Percentiles rank a stretch among this genome's conserved stretches.
These are phyloP conservation scores for Zophobas atratus DNA, from an alignment of 1,140 invertebrate species.

Conservation along the genomic window DNA sequence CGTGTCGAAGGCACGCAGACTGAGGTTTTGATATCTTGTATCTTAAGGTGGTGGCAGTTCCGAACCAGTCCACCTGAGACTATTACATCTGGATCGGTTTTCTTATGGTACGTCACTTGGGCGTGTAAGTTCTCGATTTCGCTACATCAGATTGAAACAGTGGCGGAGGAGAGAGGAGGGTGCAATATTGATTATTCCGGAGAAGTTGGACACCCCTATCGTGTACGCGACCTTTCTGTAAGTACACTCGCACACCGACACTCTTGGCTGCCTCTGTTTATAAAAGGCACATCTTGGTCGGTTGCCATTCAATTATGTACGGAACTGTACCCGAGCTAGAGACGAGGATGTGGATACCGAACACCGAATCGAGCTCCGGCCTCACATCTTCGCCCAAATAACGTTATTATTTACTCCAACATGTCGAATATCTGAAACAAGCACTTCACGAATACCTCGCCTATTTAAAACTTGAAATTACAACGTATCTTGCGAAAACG, in stretches of 20 bases:
- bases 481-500: too few relatives aligned
- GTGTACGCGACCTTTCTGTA: constrained; percentile 49
- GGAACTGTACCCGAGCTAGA: constrained; percentile 10
- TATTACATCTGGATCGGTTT: constrained; percentile 24
- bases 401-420: too few relatives aligned
- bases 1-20: constrained; percentile 3
- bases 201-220: constrained; percentile 53
- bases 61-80: constrained; percentile 13
- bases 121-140: constrained; percentile 44
- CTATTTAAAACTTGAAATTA: too few relatives aligned
- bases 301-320: constrained; percentile 21
- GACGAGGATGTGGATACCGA: not conserved
- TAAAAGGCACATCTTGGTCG: constrained; percentile 35
- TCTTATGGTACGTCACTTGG: constrained; percentile 38
- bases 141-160: constrained; percentile 48
- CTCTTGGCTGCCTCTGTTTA: constrained; percentile 31
- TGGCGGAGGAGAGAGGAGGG: constrained; percentile 50
- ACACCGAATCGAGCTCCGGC: not conserved
- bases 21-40: constrained; percentile 25
- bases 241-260: constrained; percentile 43
- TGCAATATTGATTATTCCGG: constrained; percentile 61
- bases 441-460: too few relatives aligned
- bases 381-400: not conserved
- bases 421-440: too few relatives aligned
- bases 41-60: constrained; percentile 16